A percentile compares a stretch with the other conserved stretches of the same genome.
Conservation (phyloP, 2,888 invertebrate species). For the Habrosyne pyritoides region DNA sequence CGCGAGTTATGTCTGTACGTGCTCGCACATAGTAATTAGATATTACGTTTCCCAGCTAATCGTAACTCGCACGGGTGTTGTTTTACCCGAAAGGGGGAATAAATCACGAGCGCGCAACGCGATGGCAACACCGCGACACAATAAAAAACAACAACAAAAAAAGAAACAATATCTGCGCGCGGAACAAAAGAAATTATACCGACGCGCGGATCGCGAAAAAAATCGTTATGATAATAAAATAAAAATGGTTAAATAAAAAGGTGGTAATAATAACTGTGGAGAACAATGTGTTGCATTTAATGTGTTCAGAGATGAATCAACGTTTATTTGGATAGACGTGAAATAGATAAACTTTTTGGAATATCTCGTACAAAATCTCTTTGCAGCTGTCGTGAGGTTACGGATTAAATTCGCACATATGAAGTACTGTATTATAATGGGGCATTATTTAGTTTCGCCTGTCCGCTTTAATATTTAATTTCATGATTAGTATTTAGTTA, state of each 20-base stretch:
- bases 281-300: slow-evolving; percentile 73
- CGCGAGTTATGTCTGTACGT: slow-evolving; percentile 80
- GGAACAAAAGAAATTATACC: slow-evolving; percentile 82
- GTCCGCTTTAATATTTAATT: slow-evolving; percentile 56
- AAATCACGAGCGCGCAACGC: slow-evolving; percentile 67
- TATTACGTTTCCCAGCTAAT: slow-evolving; percentile 79
- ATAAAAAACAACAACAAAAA: slow-evolving; percentile 67
- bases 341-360: slow-evolving; percentile 72
- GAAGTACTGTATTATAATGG: slow-evolving; percentile 75
- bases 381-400: slow-evolving; percentile 73
- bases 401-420: slow-evolving; percentile 66
- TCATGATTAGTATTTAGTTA: slow-evolving; percentile 40
- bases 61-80: slow-evolving; percentile 82
- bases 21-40: slow-evolving; percentile 82
- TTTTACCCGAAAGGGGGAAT: slow-evolving; percentile 81
- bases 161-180: slow-evolving; percentile 76
- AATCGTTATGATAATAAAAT: slow-evolving; percentile 80
- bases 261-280: slow-evolving; percentile 72
- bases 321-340: slow-evolving; percentile 71
- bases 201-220: slow-evolving; percentile 74
- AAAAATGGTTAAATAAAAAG: slow-evolving; percentile 77
- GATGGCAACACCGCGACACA: slow-evolving; percentile 69
- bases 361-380: slow-evolving; percentile 50
- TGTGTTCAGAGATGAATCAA: slow-evolving; percentile 68
- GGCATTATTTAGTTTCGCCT: slow-evolving; percentile 61